Base-by-base conservation (phyloP, 37 sponge, comb jelly and placozoan species). In the Hexactinellida sp. region DNA sequence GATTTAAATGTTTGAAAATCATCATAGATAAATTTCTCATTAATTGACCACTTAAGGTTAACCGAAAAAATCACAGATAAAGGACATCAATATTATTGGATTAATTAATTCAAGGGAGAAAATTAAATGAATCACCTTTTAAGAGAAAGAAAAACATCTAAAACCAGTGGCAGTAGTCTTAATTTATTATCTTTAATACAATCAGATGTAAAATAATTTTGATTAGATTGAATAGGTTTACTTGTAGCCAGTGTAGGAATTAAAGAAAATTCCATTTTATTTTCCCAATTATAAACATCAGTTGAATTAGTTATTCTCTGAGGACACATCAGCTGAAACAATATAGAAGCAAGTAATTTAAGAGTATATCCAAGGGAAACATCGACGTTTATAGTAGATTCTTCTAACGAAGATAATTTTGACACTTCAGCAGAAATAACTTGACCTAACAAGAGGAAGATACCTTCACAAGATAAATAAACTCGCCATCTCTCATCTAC, bases 321-420 rank as follows among this genome's bases (percentile, higher is more conserved):
- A 21, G 76, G 76, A 63, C 76, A 63, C 76, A 63, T 63, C 34
- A 63, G 13, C 76, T 63, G 76, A 63, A 21, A 83, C 19, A 37
- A 5, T 82, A 35, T 52, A 90, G 90, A 54, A 34, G 91, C 89
- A 35, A 96, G 86, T 94, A 96, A 92, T 54, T 94, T 89, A 24
- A 96, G 89, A 16, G 97, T 91, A 85, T 89, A 92, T 0, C 97
- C 97, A 39, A 94, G 94, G 5, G 97, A 92, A 23, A 96, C 85
- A 84, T 94, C 94, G 24, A 93, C 92, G 85, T 87, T 94, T 34
- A 96, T 88, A 5, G 92, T 91, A 82, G 92, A 63, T 55, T 94
- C 91, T 82, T 96, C 97, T 86, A 96, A 85, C 32, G 84, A 38
- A 0, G 38, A 35, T 30, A 96, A 32, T 63, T 63, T 63, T 21